These are phyloP conservation scores for Cervus canadensis DNA, from an alignment of 2,113 vertebrate species.

Conservation along the genomic window DNA sequence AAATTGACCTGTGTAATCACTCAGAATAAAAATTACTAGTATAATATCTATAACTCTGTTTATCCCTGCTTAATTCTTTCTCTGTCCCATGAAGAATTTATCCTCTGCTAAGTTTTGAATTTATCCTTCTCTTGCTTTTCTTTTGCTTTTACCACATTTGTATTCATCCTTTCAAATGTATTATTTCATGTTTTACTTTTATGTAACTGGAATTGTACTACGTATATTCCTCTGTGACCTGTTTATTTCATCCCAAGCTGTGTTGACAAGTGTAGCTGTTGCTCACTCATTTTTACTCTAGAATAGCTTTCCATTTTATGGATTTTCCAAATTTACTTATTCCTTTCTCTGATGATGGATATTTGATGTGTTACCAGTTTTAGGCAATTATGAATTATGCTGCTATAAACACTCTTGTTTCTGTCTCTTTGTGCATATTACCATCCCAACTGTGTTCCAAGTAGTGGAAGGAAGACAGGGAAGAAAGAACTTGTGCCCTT, in stretches of 20 bases:
- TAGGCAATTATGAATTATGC: neutral
- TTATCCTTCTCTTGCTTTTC: conserved; percentile 11
- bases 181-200: neutral
- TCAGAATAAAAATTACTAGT: neutral
- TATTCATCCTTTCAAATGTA: neutral
- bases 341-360: neutral
- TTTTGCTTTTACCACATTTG: neutral
- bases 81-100: neutral
- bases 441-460: neutral
- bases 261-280: neutral
- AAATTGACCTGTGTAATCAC: neutral
- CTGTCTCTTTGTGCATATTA: neutral
- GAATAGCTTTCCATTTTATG: neutral
- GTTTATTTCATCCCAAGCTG: neutral
- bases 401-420: neutral
- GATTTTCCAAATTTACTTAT: neutral
- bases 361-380: neutral
- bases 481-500: neutral
- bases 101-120: neutral
- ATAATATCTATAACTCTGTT: neutral
- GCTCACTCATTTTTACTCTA: neutral
- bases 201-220: neutral
- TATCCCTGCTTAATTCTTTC: neutral
- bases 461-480: neutral
- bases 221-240: neutral